Conservation (phyloP, 2,113 vertebrate genomes). For the Sardina pilchardus region DNA sequence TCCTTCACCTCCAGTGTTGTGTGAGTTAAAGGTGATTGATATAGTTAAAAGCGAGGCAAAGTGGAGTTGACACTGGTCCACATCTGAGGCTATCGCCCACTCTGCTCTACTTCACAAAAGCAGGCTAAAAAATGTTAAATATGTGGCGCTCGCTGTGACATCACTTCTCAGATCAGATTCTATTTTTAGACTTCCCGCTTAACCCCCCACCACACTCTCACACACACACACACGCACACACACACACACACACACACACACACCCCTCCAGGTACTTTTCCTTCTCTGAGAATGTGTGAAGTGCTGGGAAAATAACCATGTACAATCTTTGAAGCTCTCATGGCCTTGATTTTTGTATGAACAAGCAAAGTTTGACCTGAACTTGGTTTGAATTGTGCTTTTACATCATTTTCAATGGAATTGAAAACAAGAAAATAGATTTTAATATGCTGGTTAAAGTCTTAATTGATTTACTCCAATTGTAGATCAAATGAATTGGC, state of each 20-base stretch:
- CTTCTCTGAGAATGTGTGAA: background rate
- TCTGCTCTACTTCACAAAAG: conserved; percentile 41
- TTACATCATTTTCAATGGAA: too few species aligned
- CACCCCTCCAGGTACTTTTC: conserved; percentile 6
- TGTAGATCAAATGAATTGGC: too few species aligned
- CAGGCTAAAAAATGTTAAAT: conserved; percentile 63
- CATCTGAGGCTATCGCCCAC: background rate
- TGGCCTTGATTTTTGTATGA: background rate
- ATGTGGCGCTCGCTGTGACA: conserved; percentile 60
- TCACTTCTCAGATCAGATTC: conserved; percentile 48
- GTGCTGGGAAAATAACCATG: background rate
- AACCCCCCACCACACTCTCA: conserved; percentile 1
- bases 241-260: background rate
- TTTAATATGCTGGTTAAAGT: too few species aligned
- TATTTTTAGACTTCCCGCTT: conserved; percentile 60
- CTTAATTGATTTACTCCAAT: too few species aligned
- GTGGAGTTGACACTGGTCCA: conserved; percentile 32
- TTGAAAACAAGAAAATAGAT: too few species aligned
- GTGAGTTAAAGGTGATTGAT: conserved; percentile 39
- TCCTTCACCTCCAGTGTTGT: conserved; percentile 28
- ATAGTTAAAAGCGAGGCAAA: conserved; percentile 33
- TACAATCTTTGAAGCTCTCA: background rate
- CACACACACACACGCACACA: conserved; percentile 3
- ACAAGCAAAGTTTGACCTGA: background rate
- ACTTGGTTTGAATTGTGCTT: background rate